Percentiles rank a stretch among this genome's conserved stretches.
These are phyloP conservation scores for Neodon shergylaensis DNA, from an alignment of 2,113 vertebrate genomes.

Conservation along the genomic window DNA sequence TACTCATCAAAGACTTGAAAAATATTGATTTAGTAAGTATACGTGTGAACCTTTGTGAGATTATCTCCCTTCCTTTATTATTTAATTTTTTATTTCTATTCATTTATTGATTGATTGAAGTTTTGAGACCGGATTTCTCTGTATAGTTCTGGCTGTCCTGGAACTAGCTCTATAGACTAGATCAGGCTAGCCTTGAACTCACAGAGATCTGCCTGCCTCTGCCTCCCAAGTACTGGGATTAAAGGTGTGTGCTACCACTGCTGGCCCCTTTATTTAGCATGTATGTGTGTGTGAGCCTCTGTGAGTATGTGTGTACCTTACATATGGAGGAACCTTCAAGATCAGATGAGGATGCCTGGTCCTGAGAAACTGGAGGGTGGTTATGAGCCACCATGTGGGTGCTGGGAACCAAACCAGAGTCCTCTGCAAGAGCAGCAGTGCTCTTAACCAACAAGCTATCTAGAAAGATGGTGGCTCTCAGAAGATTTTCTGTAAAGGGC, in stretches of 20 bases:
- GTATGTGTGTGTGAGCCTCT: not conserved
- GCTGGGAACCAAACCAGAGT: not conserved
- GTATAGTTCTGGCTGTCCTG: not conserved
- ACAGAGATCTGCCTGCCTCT: not conserved
- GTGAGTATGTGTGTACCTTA: not conserved
- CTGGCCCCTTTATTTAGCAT: too few species aligned
- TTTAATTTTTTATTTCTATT: not conserved
- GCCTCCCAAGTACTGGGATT: not conserved
- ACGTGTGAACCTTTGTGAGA: not conserved
- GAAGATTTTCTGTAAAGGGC: not conserved
- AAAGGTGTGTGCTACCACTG: not conserved
- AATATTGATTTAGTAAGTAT: not conserved
- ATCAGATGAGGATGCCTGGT: not conserved
- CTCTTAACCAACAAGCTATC: not conserved
- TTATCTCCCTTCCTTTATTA: not conserved
- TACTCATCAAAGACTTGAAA: not conserved
- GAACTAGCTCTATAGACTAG: not conserved
- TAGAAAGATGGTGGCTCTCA: not conserved
- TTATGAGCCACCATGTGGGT: not conserved
- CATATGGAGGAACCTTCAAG: too few species aligned
- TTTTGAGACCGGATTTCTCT: not conserved
- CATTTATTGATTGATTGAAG: not conserved
- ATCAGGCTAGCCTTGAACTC: not conserved
- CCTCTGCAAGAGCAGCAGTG: not conserved
- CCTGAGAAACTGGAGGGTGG: not conserved